Percentiles rank a stretch among this genome's conserved stretches.
phyloP scores from a whole-genome alignment of 2,113 vertebrate species.

The Notarius lentiginosus region DNA sequence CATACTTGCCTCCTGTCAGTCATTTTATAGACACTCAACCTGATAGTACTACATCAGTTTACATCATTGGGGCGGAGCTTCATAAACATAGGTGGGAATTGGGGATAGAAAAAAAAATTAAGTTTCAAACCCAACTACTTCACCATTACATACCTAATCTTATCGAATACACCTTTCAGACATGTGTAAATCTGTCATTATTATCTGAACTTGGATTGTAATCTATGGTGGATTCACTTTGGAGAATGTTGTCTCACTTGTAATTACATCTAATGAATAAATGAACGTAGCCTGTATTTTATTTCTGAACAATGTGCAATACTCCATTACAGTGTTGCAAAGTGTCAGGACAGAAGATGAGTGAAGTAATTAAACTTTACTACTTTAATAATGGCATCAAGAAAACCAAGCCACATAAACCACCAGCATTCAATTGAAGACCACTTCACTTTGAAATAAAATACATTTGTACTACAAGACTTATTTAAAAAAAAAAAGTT shows the following conservation, averaged over 20 bases:
- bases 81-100: neutral
- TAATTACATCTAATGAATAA: neutral
- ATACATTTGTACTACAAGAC: neutral
- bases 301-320: neutral
- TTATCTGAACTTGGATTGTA: neutral
- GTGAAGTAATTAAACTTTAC: constrained; percentile 13
- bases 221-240: neutral
- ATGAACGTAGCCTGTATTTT: neutral
- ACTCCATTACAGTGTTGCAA: neutral
- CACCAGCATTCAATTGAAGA: neutral
- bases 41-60: too few species aligned
- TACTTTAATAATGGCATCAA: constrained; percentile 26
- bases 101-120: neutral
- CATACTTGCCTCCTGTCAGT: neutral
- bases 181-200: neutral
- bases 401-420: neutral
- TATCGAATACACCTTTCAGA: neutral
- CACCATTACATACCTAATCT: neutral
- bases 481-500: constrained; percentile 16
- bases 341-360: neutral
- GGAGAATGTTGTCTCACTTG: neutral
- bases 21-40: neutral
- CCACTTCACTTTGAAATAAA: neutral
- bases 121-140: too few species aligned
- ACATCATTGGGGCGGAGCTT: neutral